Evolutionary conservation across 2,888 invertebrate species (phyloP).

Genomic region (Meliscaeva auricollis): DNA sequence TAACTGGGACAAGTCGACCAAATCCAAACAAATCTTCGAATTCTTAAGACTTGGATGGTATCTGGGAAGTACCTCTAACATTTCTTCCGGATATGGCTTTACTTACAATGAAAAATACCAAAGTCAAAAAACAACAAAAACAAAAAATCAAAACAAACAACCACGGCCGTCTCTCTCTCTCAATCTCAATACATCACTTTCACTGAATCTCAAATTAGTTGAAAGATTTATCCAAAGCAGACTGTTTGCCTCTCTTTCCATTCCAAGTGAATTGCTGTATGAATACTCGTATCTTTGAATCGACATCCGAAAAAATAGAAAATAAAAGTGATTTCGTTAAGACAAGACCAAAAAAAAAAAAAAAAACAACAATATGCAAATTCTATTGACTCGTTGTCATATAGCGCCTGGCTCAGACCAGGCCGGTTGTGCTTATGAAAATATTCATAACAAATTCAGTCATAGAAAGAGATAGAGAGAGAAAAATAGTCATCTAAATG

Average conservation of each 20-base stretch:
- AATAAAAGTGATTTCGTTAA: slow-evolving; percentile 69
- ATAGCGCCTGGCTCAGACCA: slow-evolving; percentile 7
- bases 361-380: slow-evolving; percentile 69
- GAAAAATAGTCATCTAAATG: slow-evolving; percentile 42
- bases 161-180: slow-evolving; percentile 32
- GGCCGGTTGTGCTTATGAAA: slow-evolving; percentile 59
- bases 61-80: too few species aligned
- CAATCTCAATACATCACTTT: slow-evolving; percentile 70
- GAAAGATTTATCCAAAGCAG: slow-evolving; percentile 49
- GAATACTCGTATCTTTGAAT: slow-evolving; percentile 19
- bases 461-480: slow-evolving; percentile 12
- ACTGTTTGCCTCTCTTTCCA: slow-evolving; percentile 3
- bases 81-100: slow-evolving; percentile 40
- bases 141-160: slow-evolving; percentile 7
- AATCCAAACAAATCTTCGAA: background rate
- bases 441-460: slow-evolving; percentile 60
- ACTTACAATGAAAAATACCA: slow-evolving; percentile 10
- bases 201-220: slow-evolving; percentile 68
- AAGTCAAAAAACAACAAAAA: background rate
- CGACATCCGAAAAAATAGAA: slow-evolving; percentile 62
- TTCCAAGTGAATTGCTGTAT: slow-evolving; percentile 3
- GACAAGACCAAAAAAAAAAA: slow-evolving; percentile 65
- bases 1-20: background rate
- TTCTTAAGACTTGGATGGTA: too few species aligned
- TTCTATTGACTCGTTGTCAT: slow-evolving; percentile 29